Evolutionary conservation across 2,113 vertebrate species (phyloP).

Genomic region (Stomatorhinus ivindoensis): DNA sequence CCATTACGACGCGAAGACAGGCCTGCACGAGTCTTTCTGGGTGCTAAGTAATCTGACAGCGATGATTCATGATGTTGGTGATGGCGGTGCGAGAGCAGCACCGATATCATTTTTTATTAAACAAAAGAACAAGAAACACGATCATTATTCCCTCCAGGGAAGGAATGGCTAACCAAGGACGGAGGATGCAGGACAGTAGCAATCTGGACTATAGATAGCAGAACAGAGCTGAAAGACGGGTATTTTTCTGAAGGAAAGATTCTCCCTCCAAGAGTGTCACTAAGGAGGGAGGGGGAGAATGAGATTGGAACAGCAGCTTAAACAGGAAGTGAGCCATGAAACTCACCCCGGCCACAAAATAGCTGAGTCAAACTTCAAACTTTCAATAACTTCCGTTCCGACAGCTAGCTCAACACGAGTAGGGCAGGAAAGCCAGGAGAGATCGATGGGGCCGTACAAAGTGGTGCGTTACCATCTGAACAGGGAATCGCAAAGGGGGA

Average conservation of each 20-base stretch:
- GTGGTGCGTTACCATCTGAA: not conserved
- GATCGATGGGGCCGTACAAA: not conserved
- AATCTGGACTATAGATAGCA: not conserved
- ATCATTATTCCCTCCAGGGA: not conserved
- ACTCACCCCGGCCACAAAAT: not conserved
- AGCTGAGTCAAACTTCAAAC: not conserved
- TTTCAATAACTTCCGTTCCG: not conserved
- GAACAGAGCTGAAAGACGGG: not conserved
- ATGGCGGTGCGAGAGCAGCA: not conserved
- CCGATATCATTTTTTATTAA: not conserved
- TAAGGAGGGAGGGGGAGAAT: not conserved
- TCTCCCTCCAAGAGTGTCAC: not conserved
- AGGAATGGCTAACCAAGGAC: not conserved
- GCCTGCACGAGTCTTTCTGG: not conserved
- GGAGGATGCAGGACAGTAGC: not conserved
- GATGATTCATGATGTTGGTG: not conserved
- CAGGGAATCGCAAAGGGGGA: not conserved
- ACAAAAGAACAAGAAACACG: not conserved
- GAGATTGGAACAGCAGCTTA: not conserved
- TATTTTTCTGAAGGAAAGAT: not conserved
- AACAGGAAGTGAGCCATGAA: not conserved
- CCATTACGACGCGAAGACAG: not conserved
- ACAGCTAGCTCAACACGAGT: not conserved
- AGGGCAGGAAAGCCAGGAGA: not conserved
- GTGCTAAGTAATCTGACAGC: not conserved